A percentile compares a stretch with the other conserved stretches of the same genome.
Conservation (phyloP, 2,113 vertebrate species). For the Myrmophylax atrothorax region DNA sequence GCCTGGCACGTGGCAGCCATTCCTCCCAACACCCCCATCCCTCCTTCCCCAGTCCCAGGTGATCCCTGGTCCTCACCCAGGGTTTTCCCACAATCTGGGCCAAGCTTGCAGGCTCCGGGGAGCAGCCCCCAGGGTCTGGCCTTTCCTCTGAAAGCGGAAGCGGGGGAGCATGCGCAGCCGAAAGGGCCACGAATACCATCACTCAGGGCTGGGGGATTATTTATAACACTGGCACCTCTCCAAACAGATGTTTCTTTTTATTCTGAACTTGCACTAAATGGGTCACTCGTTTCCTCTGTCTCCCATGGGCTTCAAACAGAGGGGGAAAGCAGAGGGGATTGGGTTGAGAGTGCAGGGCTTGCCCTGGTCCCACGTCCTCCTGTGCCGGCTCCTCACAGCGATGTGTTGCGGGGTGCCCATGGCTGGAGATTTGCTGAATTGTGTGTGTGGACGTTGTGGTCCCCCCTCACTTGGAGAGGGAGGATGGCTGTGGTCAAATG, state of each 20-base stretch:
- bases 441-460: fast-evolving
- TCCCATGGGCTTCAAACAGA: constrained; percentile 54
- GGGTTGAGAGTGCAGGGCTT: constrained; percentile 20
- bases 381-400: neutral
- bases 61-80: neutral
- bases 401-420: fast-evolving
- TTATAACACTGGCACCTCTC: constrained; percentile 74
- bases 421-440: neutral
- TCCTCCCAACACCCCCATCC: neutral
- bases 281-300: constrained; percentile 70
- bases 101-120: neutral
- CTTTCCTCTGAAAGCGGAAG: constrained; percentile 5
- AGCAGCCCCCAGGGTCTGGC: neutral
- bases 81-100: constrained; percentile 70
- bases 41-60: neutral
- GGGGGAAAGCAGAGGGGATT: neutral
- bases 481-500: fast-evolving
- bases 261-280: constrained; percentile 68
- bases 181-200: constrained; percentile 21
- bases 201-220: constrained; percentile 63
- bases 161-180: constrained; percentile 7
- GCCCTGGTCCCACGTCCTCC: neutral
- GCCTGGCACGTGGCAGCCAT: fast-evolving
- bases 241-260: constrained; percentile 84
- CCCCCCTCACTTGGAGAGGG: fast-evolving